phyloP scores from a whole-genome alignment of 2,888 invertebrate genomes.

The Metopia argyrocephala region DNA sequence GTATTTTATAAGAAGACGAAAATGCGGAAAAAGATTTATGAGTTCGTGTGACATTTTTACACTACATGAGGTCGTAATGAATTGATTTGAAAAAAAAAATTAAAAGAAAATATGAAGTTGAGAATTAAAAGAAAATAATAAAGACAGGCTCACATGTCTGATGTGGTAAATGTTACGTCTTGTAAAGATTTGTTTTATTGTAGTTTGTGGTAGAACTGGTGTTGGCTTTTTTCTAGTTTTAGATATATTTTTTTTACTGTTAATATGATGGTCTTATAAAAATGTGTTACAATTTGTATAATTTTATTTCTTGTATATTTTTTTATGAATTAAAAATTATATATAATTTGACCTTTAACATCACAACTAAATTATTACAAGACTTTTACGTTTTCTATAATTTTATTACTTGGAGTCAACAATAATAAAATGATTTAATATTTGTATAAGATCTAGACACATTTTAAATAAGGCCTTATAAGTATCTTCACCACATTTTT shows the following conservation, averaged over 20 bases:
- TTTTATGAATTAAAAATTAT: not conserved
- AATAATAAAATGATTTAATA: too few species aligned
- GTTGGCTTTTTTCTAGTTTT: not conserved
- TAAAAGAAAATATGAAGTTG: constrained; percentile 26
- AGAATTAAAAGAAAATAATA: constrained; percentile 6
- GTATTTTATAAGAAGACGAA: constrained; percentile 40
- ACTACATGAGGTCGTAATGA: constrained; percentile 68
- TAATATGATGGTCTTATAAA: too few species aligned
- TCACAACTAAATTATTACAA: too few species aligned
- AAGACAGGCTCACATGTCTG: constrained; percentile 48
- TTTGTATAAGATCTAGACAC: too few species aligned
- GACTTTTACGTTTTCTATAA: too few species aligned
- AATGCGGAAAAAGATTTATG: constrained; percentile 70
- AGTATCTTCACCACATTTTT: too few species aligned
- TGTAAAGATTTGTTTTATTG: constrained; percentile 19
- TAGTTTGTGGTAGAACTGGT: constrained; percentile 6
- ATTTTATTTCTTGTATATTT: too few species aligned
- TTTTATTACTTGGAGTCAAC: too few species aligned
- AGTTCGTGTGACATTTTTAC: constrained; percentile 67
- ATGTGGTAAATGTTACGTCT: constrained; percentile 52
- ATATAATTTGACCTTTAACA: not conserved
- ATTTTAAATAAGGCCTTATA: too few species aligned
- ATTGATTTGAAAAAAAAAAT: constrained; percentile 54
- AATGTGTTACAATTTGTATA: too few species aligned
- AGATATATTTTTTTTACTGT: not conserved